Conservation (phyloP, 2,797 vertebrate species). For the Aselliscus stoliczkanus region DNA sequence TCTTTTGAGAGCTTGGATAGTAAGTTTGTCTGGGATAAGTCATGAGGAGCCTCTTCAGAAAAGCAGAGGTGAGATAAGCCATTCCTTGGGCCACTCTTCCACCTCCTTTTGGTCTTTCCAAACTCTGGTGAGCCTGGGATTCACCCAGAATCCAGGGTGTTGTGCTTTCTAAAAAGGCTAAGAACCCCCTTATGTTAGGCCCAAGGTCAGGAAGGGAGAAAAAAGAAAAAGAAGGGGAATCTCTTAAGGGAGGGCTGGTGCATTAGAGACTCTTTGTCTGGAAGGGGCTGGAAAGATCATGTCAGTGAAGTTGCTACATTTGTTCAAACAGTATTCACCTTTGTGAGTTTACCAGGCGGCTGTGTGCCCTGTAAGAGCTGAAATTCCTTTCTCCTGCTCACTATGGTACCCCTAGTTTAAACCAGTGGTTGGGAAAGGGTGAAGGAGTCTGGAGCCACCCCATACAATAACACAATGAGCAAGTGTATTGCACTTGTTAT, state of each 20-base stretch:
- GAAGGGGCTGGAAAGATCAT: background rate
- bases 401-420: background rate
- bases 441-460: background rate
- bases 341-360: background rate
- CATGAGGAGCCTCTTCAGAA: conserved; percentile 57
- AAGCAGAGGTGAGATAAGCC: background rate
- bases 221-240: background rate
- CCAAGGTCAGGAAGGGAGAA: background rate
- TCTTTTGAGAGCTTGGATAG: background rate
- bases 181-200: background rate
- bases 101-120: background rate
- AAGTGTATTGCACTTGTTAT: background rate
- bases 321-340: background rate
- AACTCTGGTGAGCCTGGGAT: background rate
- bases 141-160: background rate
- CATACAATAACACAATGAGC: background rate
- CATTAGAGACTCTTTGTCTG: background rate
- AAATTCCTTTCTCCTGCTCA: background rate
- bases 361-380: background rate
- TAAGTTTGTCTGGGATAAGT: background rate
- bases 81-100: background rate
- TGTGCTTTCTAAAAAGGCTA: background rate
- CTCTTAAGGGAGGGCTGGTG: background rate
- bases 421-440: background rate
- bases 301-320: background rate